Evolutionary conservation across 1,140 invertebrate genomes (phyloP), one percentile per base, ranked within the genome.

Genomic region (Drosophila orena): DNA sequence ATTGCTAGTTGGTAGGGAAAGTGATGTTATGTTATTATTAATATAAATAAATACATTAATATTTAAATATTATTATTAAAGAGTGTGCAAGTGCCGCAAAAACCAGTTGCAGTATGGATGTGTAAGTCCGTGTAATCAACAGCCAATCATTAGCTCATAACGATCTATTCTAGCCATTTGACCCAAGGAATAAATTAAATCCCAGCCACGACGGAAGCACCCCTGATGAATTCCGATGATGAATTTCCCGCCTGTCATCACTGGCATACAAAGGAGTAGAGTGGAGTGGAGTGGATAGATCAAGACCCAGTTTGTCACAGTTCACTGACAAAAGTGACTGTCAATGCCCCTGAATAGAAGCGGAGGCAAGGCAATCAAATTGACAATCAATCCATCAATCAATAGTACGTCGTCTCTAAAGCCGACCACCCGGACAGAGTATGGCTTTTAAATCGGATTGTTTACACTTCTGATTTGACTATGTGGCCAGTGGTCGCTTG

Each of bases 371-470:
- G 47, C 58, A 88, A 83, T 79, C 73, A 76, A 75, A 77, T 70
- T 69, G 54, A 70, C 79, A 89, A 83, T 89, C 55, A 86, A 84
- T 69, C 77, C 75, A 83, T 89, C 79, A 89, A 89, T 86, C 79
- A 89, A 65, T 53, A 65, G 56, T 59, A 71, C 34, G 77, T 86
- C 76, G 75, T 76, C 74, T 68, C 53, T 8, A 30, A n/a, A 17
- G 37, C 22, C 4, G 42, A 43, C 78, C 73, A 69, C 66, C 59
- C 61, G 57, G 58, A 59, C 44, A 40, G 38, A 35, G 27, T 49
- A 60, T 62, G 71, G 65, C 61, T 89, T 59, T 79, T 76, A 49
- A 83, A 71, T 64, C 61, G 69, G 74, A 76, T 76, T 89, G 66
- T 86, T 86, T 89, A 59, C 79, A 83, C 61, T 79, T 71, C 64